Evolutionary conservation across 2,888 invertebrate genomes (phyloP).

Genomic region (Cheilosia vernalis): DNA sequence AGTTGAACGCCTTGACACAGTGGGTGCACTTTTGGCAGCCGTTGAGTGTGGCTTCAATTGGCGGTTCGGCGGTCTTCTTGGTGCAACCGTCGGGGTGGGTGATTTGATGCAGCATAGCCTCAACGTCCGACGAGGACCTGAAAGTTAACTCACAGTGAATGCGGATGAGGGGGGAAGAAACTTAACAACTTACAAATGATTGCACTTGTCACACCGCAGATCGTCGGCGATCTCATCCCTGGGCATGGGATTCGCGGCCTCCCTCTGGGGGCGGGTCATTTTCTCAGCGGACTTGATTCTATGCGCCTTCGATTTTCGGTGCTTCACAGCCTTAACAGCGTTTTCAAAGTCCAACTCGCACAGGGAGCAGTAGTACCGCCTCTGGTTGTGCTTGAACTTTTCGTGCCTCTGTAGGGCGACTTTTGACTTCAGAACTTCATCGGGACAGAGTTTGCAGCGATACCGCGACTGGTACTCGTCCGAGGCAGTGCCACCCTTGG

Average conservation of each 20-base stretch:
- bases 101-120: slow-evolving; percentile 78
- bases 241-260: slow-evolving; percentile 85
- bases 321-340: slow-evolving; percentile 86
- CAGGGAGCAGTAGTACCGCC: slow-evolving; percentile 87
- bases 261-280: slow-evolving; percentile 83
- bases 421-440: slow-evolving; percentile 85
- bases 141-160: background rate
- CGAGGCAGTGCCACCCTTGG: slow-evolving; percentile 84
- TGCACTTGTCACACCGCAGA: slow-evolving; percentile 55
- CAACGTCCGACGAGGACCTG: slow-evolving; percentile 75
- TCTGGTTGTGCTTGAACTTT: slow-evolving; percentile 86
- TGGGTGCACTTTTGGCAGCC: slow-evolving; percentile 48
- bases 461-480: slow-evolving; percentile 88
- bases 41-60: background rate
- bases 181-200: slow-evolving; percentile 70
- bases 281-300: slow-evolving; percentile 85
- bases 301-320: slow-evolving; percentile 87
- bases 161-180: too few relatives aligned
- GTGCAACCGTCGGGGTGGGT: slow-evolving; percentile 62
- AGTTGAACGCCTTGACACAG: slow-evolving; percentile 78
- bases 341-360: slow-evolving; percentile 87
- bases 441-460: slow-evolving; percentile 86
- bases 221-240: slow-evolving; percentile 83
- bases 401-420: slow-evolving; percentile 88
- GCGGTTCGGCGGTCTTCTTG: background rate